Evolutionary conservation across 2,113 vertebrate species (phyloP), one percentile per base, ranked within the genome.

Genomic region (Caloenas nicobarica): DNA sequence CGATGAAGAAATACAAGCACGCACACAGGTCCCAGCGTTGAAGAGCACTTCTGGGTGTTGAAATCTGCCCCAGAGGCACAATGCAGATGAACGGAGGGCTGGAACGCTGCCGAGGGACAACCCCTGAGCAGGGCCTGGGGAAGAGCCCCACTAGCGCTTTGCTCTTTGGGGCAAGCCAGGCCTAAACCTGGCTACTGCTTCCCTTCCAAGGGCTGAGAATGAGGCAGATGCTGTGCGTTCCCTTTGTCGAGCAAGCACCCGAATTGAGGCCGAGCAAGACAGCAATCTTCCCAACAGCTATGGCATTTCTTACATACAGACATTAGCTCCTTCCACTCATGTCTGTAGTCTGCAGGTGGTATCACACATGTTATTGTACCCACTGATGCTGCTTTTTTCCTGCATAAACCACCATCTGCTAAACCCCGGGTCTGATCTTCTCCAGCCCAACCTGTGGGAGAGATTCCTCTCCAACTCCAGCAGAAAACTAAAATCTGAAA

Each of bases 1-100:
- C 64, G 4, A 44, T 88, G 84, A 95, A 95, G 87, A 81, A 92
- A 95, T 22, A 96, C 86, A 96, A 88, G 42, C 48, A 65, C 53
- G 57, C 51, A 69, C 66, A 82, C 62, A 94, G 36, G 60, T 82
- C 69, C 50, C n/a, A 80, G 81, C 44, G 85, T 79, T 93, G 79
- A 91, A 95, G 87, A 96, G 78, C 34, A 82, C 70, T 76, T 58
- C n/a, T 68, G 48, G 26, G 48, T 60, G 14, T 9, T 64, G 42
- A 46, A 81, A 81, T 51, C 53, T 46, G 73, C 21, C 29, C 51
- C 91, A 79, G 36, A 68, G 53, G 29, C 64, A 56, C 60, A 86
- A 62, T 80, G 46, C 40, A 79, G 44, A 38, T 65, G 7, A 88
- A 90, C 0, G 79, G 21, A 86, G 16, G 13, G 38, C 38, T 38